Base-by-base conservation (phyloP, 2,888 invertebrate species). In the Lymantria dispar region DNA sequence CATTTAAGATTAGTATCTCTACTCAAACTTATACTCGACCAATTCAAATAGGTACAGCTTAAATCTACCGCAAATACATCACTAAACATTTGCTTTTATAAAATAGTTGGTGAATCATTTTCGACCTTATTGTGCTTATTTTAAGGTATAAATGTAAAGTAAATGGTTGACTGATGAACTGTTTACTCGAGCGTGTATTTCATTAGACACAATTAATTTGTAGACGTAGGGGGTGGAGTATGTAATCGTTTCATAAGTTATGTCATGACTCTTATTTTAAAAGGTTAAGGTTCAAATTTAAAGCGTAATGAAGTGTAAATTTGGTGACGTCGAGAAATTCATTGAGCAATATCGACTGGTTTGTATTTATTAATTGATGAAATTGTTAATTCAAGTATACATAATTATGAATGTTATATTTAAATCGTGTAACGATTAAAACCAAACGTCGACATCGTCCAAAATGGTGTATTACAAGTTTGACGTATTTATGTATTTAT, bases 201-300 rank as follows among this genome's bases (percentile, higher is more conserved):
- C 80, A 82, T 85, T 83, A 83, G 76, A 77, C 64, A 70, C 77
- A 78, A 83, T 85, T 82, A 82, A 80, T 81, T 82, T 78, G 76
- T 69, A 70, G 73, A 64, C 65, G 66, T 54, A 58, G 22, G 52
- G 64, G 54, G 57, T 50, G 52, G 55, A 55, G 62, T 53, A 41
- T 56, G 54, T 66, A 55, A 64, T 64, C 60, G 64, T 54, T 62
- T 62, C 54, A 53, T 60, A 58, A 57, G 40, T 50, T 49, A 56
- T 52, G 31, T 41, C 47, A 47, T 45, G 45, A 15, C 30, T 45
- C 55, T 56, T 68, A 68, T 66, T 54, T 13, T 37, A 1, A 14
- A 30, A 47, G 14, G 12, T 45, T 68, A 66, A 43, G 42, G 57
- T 52, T 58, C 42, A 50, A 56, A 47, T 50, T 66, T 47, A 8